phyloP scores from a whole-genome alignment of 2,888 invertebrate genomes.

The Polyommatus icarus region DNA sequence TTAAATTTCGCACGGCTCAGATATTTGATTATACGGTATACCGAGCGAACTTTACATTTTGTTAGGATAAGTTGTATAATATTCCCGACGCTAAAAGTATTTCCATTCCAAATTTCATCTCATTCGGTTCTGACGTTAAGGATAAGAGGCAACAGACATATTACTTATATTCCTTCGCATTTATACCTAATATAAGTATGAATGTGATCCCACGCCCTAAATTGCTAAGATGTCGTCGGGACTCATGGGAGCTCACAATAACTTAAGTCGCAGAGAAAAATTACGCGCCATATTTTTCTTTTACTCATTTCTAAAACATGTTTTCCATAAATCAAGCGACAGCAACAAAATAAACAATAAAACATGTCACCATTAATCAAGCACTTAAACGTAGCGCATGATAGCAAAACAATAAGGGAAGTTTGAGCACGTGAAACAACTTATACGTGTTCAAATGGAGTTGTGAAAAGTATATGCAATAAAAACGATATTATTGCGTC shows the following conservation, averaged over 20 bases:
- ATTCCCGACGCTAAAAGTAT: neutral
- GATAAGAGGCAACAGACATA: neutral
- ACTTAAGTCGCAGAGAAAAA: conserved; percentile 12
- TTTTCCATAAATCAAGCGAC: conserved; percentile 14
- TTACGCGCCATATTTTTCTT: neutral
- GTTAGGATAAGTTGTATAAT: neutral
- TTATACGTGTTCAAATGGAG: conserved; percentile 15
- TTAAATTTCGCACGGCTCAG: too few species aligned
- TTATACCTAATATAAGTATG: neutral
- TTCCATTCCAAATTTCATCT: neutral
- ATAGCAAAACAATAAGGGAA: conserved; percentile 17
- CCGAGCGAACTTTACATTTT: too few species aligned
- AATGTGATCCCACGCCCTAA: neutral
- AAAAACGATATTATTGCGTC: conserved; percentile 14
- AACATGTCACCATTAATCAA: conserved; percentile 18
- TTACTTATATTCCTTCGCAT: neutral
- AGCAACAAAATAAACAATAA: conserved; percentile 12
- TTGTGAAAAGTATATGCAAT: conserved; percentile 24
- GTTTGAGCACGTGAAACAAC: conserved; percentile 14
- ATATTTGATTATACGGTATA: too few species aligned
- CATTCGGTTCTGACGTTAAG: neutral
- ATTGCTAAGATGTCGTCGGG: conserved; percentile 8
- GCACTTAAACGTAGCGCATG: neutral
- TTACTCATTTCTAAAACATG: conserved; percentile 22
- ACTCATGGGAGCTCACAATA: conserved; percentile 18